These are phyloP conservation scores for Sepiola atlantica DNA, from an alignment of 2,888 invertebrate genomes.

Conservation along the genomic window DNA sequence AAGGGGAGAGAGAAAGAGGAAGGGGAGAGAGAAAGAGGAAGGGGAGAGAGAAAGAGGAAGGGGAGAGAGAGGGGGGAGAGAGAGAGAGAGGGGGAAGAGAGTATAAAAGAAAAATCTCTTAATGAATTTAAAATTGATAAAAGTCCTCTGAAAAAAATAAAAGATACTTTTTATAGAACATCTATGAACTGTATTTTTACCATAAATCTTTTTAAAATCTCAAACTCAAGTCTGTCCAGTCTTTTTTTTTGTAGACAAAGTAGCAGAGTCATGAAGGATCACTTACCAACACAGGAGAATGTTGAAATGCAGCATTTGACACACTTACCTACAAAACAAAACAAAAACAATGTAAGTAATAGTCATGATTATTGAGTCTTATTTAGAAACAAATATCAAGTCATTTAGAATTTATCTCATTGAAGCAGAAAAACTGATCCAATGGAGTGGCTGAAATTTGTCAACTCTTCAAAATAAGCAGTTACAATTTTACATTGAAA, in stretches of 20 bases:
- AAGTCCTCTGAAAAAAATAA: no score
- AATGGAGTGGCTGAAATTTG: not conserved
- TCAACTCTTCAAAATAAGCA: not conserved
- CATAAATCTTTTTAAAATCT: not conserved
- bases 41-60: no score
- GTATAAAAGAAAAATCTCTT: no score
- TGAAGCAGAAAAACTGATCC: not conserved
- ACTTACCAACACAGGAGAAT: not conserved
- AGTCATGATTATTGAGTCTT: not conserved
- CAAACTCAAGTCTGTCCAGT: not conserved
- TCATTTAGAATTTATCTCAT: not conserved
- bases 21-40: not conserved
- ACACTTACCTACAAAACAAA: not conserved
- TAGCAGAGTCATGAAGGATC: not conserved
- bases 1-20: not conserved
- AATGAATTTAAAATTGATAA: no score
- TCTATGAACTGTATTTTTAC: not conserved
- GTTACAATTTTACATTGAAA: no score
- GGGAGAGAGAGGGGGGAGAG: no score
- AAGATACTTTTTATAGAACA: no score
- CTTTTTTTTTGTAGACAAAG: not conserved
- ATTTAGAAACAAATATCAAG: not conserved
- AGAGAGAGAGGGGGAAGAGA: not conserved
- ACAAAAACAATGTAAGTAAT: not conserved
- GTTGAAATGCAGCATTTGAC: not conserved